Base-by-base conservation (phyloP, 2,797 vertebrate genomes). In the Lagodon rhomboides region DNA sequence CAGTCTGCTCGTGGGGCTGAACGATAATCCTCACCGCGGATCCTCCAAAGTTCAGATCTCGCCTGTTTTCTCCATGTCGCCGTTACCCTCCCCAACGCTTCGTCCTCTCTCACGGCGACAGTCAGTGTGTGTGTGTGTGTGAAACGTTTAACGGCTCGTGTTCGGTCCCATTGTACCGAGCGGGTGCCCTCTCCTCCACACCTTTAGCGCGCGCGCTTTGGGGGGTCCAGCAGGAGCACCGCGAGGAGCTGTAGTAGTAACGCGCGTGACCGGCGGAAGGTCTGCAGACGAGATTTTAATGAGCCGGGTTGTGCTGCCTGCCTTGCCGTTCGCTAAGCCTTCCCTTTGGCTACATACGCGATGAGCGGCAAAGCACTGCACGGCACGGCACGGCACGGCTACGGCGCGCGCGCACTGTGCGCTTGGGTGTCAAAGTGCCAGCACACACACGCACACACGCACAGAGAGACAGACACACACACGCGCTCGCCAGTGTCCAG, bases 11-110 rank as follows among this genome's bases (percentile, higher is more conserved):
- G 59, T 22, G 70, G 12, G 20, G 25, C 67, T 47, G 80, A 3
- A 16, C 69, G 72, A 43, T 79, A 86, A 89, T 91, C 86, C 87
- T 80, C 74, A 54, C 75, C 9, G 75, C 34, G 59, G 71, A 76
- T 73, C 75, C 65, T 68, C 47, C 73, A 85, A 89, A 94, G 69
- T 94, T 94, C 92, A 94, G 83, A 91, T 75, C 43, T 64, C 53
- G 56, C 67, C 77, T 46, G 54, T 77, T 85, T 64, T 85, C 70
- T 66, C 81, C 91, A 94, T 93, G 82, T 72, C 85, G 46, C 70
- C 61, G 54, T 68, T 56, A 58, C 65, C 76, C 70, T 69, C 66
- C 15, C 56, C n/a, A 55, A 68, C 30, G 74, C 25, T 38, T 73
- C 47, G 22, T 34, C 53, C 25, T 72, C 69, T 30, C 20, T 62